Percentiles rank a stretch among this genome's conserved stretches.
phyloP scores from a whole-genome alignment of 1,140 invertebrate species.

The Heliothis virescens region DNA sequence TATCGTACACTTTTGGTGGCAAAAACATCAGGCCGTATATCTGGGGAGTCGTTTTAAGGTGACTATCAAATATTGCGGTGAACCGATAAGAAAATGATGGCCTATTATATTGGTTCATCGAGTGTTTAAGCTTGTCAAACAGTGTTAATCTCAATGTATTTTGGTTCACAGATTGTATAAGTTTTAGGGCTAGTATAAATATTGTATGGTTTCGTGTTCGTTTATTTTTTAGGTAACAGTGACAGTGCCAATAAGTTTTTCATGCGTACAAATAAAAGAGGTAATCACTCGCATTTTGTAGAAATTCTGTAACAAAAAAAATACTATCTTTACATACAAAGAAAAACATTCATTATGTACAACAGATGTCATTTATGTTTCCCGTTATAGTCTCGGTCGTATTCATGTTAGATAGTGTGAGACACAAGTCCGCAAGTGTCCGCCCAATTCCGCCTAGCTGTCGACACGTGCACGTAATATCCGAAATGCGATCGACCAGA shows the following conservation, averaged over 20 bases:
- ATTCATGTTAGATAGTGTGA: constrained; percentile 27
- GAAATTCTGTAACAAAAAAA: no score
- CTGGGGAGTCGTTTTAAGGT: constrained; percentile 51
- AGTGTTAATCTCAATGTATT: neutral
- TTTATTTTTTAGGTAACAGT: no score
- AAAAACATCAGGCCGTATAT: constrained; percentile 50
- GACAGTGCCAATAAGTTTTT: no score
- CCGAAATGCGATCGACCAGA: constrained; percentile 29
- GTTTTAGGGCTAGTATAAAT: neutral
- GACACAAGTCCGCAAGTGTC: constrained; percentile 29
- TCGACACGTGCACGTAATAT: constrained; percentile 41
- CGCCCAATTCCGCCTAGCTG: constrained; percentile 20
- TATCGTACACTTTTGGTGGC: constrained; percentile 55
- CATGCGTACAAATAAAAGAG: no score
- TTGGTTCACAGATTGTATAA: neutral
- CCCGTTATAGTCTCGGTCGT: constrained; percentile 4
- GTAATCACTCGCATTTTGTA: no score
- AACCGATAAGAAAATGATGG: constrained; percentile 45
- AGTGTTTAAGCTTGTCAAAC: neutral
- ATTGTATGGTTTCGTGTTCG: neutral
- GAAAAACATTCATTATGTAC: neutral
- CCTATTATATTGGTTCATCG: constrained; percentile 36
- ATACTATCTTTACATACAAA: neutral
- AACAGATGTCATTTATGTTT: neutral
- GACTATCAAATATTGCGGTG: constrained; percentile 50